Conservation (phyloP, 2,113 vertebrate species). For the Oreochromis tanganicae region DNA sequence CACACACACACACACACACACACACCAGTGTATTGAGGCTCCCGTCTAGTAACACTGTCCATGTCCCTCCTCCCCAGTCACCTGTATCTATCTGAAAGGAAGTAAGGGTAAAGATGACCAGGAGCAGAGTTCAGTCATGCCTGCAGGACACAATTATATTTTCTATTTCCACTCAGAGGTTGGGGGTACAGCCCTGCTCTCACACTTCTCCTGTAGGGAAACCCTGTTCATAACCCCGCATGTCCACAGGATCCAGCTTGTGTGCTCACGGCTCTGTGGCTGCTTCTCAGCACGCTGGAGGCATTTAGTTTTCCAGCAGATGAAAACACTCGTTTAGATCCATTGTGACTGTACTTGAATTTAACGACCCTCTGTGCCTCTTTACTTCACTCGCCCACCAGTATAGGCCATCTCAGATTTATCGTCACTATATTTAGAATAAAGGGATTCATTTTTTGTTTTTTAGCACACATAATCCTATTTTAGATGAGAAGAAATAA, state of each 20-base stretch:
- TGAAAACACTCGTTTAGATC: not conserved
- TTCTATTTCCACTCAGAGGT: not conserved
- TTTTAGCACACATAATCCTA: not conserved
- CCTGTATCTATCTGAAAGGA: conserved; percentile 43
- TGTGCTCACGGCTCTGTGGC: not conserved
- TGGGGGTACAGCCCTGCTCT: not conserved
- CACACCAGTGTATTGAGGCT: conserved; percentile 41
- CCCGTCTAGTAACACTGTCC: conserved; percentile 49
- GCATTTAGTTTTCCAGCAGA: not conserved
- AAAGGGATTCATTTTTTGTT: not conserved
- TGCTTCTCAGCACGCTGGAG: not conserved
- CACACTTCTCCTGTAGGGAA: conserved; percentile 26
- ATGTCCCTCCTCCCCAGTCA: conserved; percentile 19
- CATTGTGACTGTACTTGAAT: not conserved
- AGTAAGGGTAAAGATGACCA: not conserved
- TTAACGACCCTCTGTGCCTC: not conserved
- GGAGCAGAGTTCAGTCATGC: conserved; percentile 16
- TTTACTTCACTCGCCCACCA: not conserved
- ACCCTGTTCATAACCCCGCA: not conserved
- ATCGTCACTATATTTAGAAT: not conserved
- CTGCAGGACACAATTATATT: not conserved
- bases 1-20: not conserved
- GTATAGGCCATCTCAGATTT: not conserved
- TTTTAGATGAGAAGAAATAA: not conserved
- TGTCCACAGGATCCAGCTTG: not conserved